Percentiles rank a stretch among this genome's conserved stretches.
Conservation (phyloP, 2,888 invertebrate genomes). For the Apomyelois bistriatella region DNA sequence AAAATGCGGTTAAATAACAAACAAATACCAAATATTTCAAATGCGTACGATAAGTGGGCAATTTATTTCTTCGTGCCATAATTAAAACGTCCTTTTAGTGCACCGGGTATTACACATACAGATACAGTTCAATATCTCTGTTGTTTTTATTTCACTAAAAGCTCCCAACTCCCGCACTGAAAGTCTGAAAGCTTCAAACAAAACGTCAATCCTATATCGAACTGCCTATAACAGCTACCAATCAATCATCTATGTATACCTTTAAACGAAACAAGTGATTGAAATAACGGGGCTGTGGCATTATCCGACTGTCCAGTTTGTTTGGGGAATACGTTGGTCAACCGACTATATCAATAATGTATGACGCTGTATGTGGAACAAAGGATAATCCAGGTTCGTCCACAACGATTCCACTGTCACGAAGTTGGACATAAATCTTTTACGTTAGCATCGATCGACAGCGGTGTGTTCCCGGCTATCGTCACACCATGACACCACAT, state of each 20-base stretch:
- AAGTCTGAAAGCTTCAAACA: slow-evolving; percentile 9
- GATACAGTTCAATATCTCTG: background rate
- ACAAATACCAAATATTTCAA: no score
- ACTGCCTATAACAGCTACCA: slow-evolving; percentile 10
- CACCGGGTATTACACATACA: background rate
- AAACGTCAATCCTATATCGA: slow-evolving; percentile 2
- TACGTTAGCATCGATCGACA: slow-evolving; percentile 61
- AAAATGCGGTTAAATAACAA: no score
- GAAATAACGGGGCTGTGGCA: slow-evolving; percentile 30
- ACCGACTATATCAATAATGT: slow-evolving; percentile 56
- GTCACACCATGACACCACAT: slow-evolving; percentile 32
- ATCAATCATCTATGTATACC: slow-evolving; percentile 14
- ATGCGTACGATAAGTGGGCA: no score
- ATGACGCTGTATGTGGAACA: slow-evolving; percentile 60
- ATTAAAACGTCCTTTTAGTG: no score
- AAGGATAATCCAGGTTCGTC: slow-evolving; percentile 70
- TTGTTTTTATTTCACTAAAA: background rate
- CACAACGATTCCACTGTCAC: slow-evolving; percentile 60
- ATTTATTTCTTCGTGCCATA: no score
- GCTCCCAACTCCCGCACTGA: background rate
- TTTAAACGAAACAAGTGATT: slow-evolving; percentile 28
- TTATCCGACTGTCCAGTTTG: slow-evolving; percentile 30
- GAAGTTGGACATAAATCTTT: slow-evolving; percentile 71
- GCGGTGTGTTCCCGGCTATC: slow-evolving; percentile 44
- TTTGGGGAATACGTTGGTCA: slow-evolving; percentile 38